Evolutionary conservation across 2,888 invertebrate species (phyloP).

Genomic region (Agrochola lychnidis): DNA sequence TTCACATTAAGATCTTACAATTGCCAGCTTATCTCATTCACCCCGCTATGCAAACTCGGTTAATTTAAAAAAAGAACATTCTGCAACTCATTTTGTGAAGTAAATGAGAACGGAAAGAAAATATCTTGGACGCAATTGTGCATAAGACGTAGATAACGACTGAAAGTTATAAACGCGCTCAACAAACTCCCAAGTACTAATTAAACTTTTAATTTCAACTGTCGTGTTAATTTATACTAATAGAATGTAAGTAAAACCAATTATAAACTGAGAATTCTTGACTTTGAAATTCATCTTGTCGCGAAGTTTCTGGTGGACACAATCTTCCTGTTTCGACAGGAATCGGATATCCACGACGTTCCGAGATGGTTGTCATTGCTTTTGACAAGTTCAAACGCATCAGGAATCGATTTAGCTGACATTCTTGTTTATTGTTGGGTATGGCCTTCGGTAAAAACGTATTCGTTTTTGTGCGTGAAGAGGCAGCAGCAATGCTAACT

Average conservation of each 20-base stretch:
- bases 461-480: background rate
- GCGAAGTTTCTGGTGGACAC: constrained; percentile 32
- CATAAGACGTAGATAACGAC: constrained; percentile 49
- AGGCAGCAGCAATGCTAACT: background rate
- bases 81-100: constrained; percentile 41
- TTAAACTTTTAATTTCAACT: constrained; percentile 63
- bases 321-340: constrained; percentile 22
- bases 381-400: constrained; percentile 19
- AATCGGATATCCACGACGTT: constrained; percentile 20
- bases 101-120: constrained; percentile 52
- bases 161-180: constrained; percentile 40
- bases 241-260: constrained; percentile 55
- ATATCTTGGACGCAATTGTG: constrained; percentile 52
- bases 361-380: constrained; percentile 11
- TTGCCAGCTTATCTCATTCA: constrained; percentile 34
- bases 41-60: constrained; percentile 33
- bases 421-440: constrained; percentile 1
- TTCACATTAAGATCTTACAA: constrained; percentile 33
- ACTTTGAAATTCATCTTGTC: constrained; percentile 39
- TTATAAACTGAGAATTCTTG: constrained; percentile 30
- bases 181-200: constrained; percentile 53
- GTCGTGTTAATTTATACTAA: constrained; percentile 60
- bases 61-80: constrained; percentile 55
- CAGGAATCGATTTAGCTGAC: constrained; percentile 26
- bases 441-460: background rate